Percentiles rank a stretch among this genome's conserved stretches.
Evolutionary conservation across 2,797 vertebrate species (phyloP).

Genomic region (Gymnothorax javanicus): DNA sequence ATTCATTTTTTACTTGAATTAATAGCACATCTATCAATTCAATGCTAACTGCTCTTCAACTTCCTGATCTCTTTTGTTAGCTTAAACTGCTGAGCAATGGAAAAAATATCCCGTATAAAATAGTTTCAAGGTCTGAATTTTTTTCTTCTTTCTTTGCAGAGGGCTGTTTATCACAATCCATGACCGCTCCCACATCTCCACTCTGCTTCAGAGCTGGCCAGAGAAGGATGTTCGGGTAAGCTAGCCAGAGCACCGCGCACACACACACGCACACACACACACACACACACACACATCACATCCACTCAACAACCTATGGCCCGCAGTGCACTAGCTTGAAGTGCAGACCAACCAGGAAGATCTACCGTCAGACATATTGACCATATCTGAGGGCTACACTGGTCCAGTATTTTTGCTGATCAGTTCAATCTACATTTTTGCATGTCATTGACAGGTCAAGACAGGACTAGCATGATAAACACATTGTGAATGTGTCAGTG

Average conservation of each 20-base stretch:
- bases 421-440: neutral
- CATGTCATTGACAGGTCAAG: slow-evolving; percentile 23
- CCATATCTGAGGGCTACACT: slow-evolving; percentile 32
- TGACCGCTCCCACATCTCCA: slow-evolving; percentile 86
- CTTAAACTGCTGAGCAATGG: neutral
- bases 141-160: slow-evolving; percentile 58
- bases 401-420: slow-evolving; percentile 33
- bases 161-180: slow-evolving; percentile 95
- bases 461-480: slow-evolving; percentile 9
- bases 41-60: neutral
- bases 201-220: slow-evolving; percentile 90
- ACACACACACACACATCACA: slow-evolving; percentile 30
- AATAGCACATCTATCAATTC: neutral
- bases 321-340: neutral
- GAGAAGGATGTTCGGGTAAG: slow-evolving; percentile 84
- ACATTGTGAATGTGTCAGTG: slow-evolving; percentile 5
- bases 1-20: neutral
- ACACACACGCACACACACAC: neutral
- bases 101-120: neutral
- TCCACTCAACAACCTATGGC: neutral
- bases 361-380: slow-evolving; percentile 25
- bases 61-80: neutral
- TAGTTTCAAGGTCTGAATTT: neutral
- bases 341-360: slow-evolving; percentile 41
- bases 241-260: slow-evolving; percentile 26